Evolutionary conservation across 2,113 vertebrate species (phyloP), one percentile per base, ranked within the genome.

Genomic region (Calidris pygmaea): DNA sequence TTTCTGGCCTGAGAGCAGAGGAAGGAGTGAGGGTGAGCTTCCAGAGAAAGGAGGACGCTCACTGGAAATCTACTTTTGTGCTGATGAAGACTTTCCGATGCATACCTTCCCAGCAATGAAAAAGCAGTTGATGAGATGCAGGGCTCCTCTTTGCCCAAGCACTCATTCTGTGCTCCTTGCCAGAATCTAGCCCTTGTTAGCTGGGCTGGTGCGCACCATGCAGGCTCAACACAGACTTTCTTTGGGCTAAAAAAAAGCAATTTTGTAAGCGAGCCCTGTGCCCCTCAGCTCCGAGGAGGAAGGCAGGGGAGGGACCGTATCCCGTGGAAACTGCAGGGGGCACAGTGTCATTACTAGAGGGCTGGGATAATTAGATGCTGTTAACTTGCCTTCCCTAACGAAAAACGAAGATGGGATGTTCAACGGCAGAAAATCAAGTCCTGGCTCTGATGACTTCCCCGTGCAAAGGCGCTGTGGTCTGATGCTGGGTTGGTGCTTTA

Each of bases 241-340:
- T 53, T 15, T 48, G 70, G 58, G 84, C 37, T 32, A 47, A 32
- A 53, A 74, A 58, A 29, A 27, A 16, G 29, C 48, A 1, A 4
- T 70, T 90, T 76, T 58, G 17, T 72, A 23, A 67, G 53, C 47
- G 15, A 85, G 63, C 17, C 67, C 41, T 4, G 59, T 13, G 45
- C 12, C 75, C 52, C 1, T 9, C 83, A 30, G 77, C 74, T 82
- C 8, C 0, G 53, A 52, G n/a, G 89, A 74, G 77, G 84, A 32
- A 87, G 89, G 76, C 68, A 9, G 63, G 78, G 89, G 81, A 65
- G 47, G 91, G 63, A 82, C 58, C 45, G 81, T 96, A 93, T 97
- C 81, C 95, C 71, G 43, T 62, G 85, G 94, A 91, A 95, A 97
- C 96, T 96, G 96, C 95, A 97, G 95, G 96, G 96, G 96, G 94